Evolutionary conservation across 1,140 invertebrate species (phyloP), one percentile per base, ranked within the genome.

Genomic region (Trichogramma pretiosum): DNA sequence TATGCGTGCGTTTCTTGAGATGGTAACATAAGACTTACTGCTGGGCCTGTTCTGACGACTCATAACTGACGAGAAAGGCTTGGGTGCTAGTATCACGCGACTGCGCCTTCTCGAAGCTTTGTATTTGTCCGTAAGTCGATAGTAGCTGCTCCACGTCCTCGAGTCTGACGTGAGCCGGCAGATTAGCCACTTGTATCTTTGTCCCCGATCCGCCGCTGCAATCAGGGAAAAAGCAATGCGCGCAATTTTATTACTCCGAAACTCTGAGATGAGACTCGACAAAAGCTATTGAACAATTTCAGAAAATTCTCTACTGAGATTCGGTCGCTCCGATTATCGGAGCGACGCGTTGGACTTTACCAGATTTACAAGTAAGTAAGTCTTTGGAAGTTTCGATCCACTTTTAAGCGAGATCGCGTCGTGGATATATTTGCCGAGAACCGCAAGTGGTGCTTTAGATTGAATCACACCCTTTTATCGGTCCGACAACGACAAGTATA

Each of bases 121-220:
- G 81, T 64, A 92, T 79, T 60, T 77, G 79, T 66, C 89, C 89
- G 68, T 87, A 87, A 61, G 77, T 81, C 58, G 77, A 75, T 52
- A 93, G 77, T 54, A 93, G 75, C 52, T 79, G 77, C 73, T 92
- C 85, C 69, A 93, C 79, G 70, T 93, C 88, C 67, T 90, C 88
- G 69, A 85, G 79, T 64, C 80, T 79, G 53, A 82, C 77, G 71
- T 89, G 83, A 56, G 78, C 73, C 54, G 88, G 85, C 62, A 93
- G 75, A 68, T 90, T 90, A 72, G 85, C 87, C 72, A 93, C 83
- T 59, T 90, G 78, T 58, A 93, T 80, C 74, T 87, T 89, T 64
- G 81, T 79, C 50, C 81, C 80, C 68, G 82, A 78, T 76, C 83
- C 85, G 80, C 62, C 61, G 52, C 57, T 63, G 56, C 40, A 62